Evolutionary conservation across 1,140 invertebrate genomes (phyloP).

Genomic region (Calephelis nemesis): DNA sequence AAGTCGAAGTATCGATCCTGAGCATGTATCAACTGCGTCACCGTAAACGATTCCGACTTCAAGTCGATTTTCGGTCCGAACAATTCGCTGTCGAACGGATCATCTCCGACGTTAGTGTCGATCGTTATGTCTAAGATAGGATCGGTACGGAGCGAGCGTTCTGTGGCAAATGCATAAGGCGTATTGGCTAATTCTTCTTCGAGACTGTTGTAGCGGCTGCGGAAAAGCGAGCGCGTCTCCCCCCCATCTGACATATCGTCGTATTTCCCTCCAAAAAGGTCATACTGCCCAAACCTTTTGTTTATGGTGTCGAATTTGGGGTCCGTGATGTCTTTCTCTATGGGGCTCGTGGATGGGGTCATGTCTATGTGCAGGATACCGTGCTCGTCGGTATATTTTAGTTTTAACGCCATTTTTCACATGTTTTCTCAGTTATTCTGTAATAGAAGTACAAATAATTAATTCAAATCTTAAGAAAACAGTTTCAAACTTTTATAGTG

Average conservation of each 20-base stretch:
- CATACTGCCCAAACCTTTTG: constrained; percentile 62
- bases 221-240: constrained; percentile 62
- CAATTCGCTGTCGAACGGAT: constrained; percentile 50
- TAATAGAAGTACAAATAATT: constrained; percentile 1
- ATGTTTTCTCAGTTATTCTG: constrained; percentile 31
- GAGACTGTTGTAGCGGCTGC: constrained; percentile 73
- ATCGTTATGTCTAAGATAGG: constrained; percentile 58
- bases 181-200: constrained; percentile 76
- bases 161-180: constrained; percentile 73
- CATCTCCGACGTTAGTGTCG: constrained; percentile 59
- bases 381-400: constrained; percentile 71
- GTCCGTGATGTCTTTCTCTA: constrained; percentile 47
- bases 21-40: constrained; percentile 68
- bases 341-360: constrained; percentile 46
- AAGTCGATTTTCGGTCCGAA: constrained; percentile 63
- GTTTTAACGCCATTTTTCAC: constrained; percentile 62
- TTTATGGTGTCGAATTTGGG: constrained; percentile 72
- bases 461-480: too few species aligned
- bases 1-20: constrained; percentile 71
- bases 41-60: constrained; percentile 54
- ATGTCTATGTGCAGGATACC: constrained; percentile 70
- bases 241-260: constrained; percentile 38
- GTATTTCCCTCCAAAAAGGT: constrained; percentile 65
- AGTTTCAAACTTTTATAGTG: too few species aligned
- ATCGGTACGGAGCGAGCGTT: constrained; percentile 48